Conservation (phyloP, 2,888 invertebrate genomes). For the Cetonia aurata region DNA sequence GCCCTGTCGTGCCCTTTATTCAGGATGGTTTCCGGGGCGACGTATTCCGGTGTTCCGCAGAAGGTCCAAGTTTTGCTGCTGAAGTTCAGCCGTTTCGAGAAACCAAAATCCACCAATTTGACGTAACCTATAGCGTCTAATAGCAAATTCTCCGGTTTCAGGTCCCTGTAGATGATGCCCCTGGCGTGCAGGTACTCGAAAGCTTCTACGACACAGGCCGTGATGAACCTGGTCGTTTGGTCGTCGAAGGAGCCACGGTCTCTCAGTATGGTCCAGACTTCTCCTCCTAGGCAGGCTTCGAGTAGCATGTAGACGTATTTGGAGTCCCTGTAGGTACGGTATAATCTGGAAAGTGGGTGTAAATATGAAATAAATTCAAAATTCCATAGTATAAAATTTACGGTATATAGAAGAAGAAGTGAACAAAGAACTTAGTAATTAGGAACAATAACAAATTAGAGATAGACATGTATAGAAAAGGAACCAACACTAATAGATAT, state of each 20-base stretch:
- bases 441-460: no score
- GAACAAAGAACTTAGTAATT: no score
- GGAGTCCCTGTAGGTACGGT: conserved; percentile 76
- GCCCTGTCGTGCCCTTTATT: conserved; percentile 81
- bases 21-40: conserved; percentile 75
- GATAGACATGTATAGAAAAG: no score
- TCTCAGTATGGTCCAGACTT: conserved; percentile 79
- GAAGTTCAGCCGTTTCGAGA: conserved; percentile 74
- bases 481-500: no score
- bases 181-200: conserved; percentile 76
- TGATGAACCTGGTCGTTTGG: conserved; percentile 75
- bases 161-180: conserved; percentile 73
- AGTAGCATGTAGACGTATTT: conserved; percentile 81
- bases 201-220: conserved; percentile 78
- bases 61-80: conserved; percentile 82
- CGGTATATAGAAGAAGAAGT: no score
- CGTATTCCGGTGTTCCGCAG: conserved; percentile 78
- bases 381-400: no score
- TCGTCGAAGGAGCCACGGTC: conserved; percentile 77
- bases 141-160: conserved; percentile 80
- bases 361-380: no score
- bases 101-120: conserved; percentile 79
- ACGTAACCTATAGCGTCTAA: conserved; percentile 74
- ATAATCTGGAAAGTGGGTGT: conserved; percentile 70
- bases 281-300: conserved; percentile 80